Conservation (phyloP, 2,797 vertebrate species). For the Enteromius thamalakanensis region DNA sequence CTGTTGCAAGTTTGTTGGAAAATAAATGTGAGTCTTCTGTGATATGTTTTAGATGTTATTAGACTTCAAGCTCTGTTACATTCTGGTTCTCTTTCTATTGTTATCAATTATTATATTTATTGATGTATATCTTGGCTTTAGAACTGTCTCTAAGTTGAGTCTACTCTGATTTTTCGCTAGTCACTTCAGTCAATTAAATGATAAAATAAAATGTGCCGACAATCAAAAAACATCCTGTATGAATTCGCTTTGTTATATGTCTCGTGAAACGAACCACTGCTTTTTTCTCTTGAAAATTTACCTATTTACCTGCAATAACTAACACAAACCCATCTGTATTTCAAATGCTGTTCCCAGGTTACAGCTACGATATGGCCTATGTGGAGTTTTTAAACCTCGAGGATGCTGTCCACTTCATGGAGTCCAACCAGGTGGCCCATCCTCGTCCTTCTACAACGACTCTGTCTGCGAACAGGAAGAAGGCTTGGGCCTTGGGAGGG, state of each 20-base stretch:
- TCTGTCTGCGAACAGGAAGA: constrained; percentile 80
- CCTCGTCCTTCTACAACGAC: constrained; percentile 90
- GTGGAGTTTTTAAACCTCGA: constrained; percentile 99
- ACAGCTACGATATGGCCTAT: constrained; percentile 99
- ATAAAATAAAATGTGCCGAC: constrained; percentile 4
- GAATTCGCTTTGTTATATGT: constrained; percentile 50
- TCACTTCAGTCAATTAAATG: background rate
- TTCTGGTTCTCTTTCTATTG: background rate
- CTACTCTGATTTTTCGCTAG: background rate
- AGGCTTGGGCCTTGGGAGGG: constrained; percentile 66
- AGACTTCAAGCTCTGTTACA: background rate
- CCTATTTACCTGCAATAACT: constrained; percentile 86
- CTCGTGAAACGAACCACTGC: constrained; percentile 48
- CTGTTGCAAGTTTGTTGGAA: constrained; percentile 3
- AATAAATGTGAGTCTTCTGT: background rate
- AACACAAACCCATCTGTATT: constrained; percentile 99
- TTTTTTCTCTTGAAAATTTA: constrained; percentile 66
- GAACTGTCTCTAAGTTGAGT: background rate
- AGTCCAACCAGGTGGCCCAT: constrained; percentile 99
- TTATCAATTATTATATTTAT: background rate
- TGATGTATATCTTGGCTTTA: background rate
- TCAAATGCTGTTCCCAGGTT: constrained; percentile 99
- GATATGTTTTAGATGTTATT: constrained; percentile 1
- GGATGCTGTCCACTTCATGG: constrained; percentile 99
- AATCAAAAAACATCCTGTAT: constrained; percentile 16